These are phyloP conservation scores for Sandelia bainsii DNA, from an alignment of 2,797 vertebrate species.

Conservation along the genomic window DNA sequence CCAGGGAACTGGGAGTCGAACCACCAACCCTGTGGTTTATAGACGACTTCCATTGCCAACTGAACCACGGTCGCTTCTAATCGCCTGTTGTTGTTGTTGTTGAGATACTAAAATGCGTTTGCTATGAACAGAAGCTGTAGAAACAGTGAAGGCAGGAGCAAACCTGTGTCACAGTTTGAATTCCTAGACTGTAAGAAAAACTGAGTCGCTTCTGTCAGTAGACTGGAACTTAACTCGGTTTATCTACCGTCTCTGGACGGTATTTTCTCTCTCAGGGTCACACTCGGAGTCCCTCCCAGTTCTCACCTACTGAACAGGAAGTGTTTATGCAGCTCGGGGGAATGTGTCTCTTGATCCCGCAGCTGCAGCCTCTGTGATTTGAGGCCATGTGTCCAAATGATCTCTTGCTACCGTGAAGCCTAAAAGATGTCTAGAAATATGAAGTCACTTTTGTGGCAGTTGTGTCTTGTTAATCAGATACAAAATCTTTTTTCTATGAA, in stretches of 20 bases:
- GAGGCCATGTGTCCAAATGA: constrained; percentile 50
- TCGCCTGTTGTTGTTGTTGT: not conserved
- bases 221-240: not conserved
- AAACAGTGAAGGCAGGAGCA: not conserved
- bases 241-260: constrained; percentile 24
- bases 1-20: too few species aligned
- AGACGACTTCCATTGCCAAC: too few species aligned
- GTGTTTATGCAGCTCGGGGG: constrained; percentile 64
- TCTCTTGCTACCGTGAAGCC: constrained; percentile 54
- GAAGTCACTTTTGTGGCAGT: not conserved
- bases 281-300: constrained; percentile 24
- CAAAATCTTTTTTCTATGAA: not conserved
- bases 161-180: not conserved
- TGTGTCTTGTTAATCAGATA: not conserved
- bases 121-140: not conserved
- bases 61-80: too few species aligned
- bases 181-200: constrained; percentile 12
- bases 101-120: not conserved
- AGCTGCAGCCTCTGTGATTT: constrained; percentile 58
- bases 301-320: constrained; percentile 70
- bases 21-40: too few species aligned
- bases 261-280: constrained; percentile 5
- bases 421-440: constrained; percentile 11
- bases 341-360: constrained; percentile 66
- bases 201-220: constrained; percentile 4